Conservation (phyloP, 1,140 invertebrate species). For the Zaprionus camerounensis region DNA sequence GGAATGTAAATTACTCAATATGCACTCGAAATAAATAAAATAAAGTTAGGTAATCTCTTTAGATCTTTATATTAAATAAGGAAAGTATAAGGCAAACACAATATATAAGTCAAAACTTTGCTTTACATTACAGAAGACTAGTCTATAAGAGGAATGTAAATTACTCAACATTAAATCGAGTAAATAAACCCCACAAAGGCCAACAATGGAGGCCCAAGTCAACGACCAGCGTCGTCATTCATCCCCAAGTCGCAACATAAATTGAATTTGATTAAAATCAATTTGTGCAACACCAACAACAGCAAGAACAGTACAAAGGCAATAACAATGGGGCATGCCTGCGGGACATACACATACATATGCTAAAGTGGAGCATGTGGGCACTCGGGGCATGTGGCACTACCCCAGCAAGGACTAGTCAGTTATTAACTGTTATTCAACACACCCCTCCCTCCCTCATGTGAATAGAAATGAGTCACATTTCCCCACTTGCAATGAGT, state of each 20-base stretch:
- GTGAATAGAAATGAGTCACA: background rate
- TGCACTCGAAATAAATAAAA: too few relatives aligned
- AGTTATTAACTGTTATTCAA: slow-evolving; percentile 10
- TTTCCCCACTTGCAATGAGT: slow-evolving; percentile 24
- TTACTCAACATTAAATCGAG: background rate
- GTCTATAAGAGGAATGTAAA: background rate
- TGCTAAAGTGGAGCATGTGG: slow-evolving; percentile 8
- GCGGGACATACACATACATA: background rate
- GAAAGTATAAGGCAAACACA: too few relatives aligned
- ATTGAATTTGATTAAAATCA: slow-evolving; percentile 82
- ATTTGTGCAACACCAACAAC: slow-evolving; percentile 62
- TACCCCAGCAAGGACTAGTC: background rate
- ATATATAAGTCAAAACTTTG: too few relatives aligned
- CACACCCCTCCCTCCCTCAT: background rate
- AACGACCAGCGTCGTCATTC: slow-evolving; percentile 26
- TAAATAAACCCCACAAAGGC: background rate
- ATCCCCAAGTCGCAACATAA: slow-evolving; percentile 36
- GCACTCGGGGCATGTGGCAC: background rate
- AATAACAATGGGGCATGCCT: background rate
- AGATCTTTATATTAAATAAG: too few relatives aligned
- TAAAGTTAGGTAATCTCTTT: too few relatives aligned
- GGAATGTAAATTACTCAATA: too few relatives aligned
- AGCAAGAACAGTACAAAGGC: background rate
- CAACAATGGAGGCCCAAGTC: slow-evolving; percentile 38
- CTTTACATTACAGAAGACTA: background rate